Conservation (phyloP, 2,888 invertebrate species). For the Erynnis tages region DNA sequence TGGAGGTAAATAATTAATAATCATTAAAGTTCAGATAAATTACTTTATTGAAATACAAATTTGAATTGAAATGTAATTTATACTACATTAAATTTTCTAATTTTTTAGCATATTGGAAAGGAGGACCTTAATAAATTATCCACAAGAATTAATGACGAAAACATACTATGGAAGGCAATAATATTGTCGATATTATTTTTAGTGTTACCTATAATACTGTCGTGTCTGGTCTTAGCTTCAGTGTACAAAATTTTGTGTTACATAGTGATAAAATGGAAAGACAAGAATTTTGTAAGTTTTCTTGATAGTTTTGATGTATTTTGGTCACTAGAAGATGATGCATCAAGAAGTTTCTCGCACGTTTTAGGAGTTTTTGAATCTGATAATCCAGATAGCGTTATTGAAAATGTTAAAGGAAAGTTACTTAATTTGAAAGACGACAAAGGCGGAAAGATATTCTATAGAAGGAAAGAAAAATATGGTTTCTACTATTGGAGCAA, state of each 20-base stretch:
- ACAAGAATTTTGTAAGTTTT: constrained; percentile 63
- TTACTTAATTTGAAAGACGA: constrained; percentile 40
- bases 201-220: constrained; percentile 40
- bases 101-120: no score
- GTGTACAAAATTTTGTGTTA: constrained; percentile 50
- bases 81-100: no score
- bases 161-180: constrained; percentile 23
- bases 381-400: constrained; percentile 42
- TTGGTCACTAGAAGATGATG: constrained; percentile 75
- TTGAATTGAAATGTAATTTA: no score
- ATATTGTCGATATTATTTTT: constrained; percentile 39
- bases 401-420: constrained; percentile 47
- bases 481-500: constrained; percentile 79
- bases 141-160: constrained; percentile 28
- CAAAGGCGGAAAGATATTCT: constrained; percentile 62
- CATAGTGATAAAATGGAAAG: constrained; percentile 46
- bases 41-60: no score
- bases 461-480: constrained; percentile 58
- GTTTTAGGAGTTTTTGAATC: constrained; percentile 70
- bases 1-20: no score
- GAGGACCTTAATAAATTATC: no score
- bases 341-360: constrained; percentile 69
- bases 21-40: no score
- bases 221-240: constrained; percentile 40
- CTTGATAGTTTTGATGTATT: constrained; percentile 77